These are phyloP conservation scores for Ornithorhynchus anatinus DNA, from an alignment of 2,113 vertebrate species.

Conservation along the genomic window DNA sequence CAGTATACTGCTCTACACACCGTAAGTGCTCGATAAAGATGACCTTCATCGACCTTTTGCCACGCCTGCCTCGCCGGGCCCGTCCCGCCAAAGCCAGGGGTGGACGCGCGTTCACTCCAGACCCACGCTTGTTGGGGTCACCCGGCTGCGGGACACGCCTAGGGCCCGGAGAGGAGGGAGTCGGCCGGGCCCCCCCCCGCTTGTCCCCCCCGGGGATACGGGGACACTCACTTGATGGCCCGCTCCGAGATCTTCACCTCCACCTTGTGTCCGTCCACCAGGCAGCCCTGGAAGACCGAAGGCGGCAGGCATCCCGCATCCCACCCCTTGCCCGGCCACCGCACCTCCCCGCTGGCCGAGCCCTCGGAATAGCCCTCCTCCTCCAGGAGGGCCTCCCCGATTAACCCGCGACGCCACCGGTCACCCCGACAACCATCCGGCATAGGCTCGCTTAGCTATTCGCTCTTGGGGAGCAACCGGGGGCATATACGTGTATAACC, in stretches of 20 bases:
- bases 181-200: too few species aligned
- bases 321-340: fast-evolving
- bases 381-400: fast-evolving
- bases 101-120: too few species aligned
- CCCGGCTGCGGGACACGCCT: too few species aligned
- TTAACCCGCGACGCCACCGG: not conserved
- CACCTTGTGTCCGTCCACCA: slow-evolving; percentile 85
- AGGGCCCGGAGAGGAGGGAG: too few species aligned
- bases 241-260: slow-evolving; percentile 91
- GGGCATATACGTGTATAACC: too few species aligned
- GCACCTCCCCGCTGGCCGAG: not conserved
- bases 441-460: too few species aligned
- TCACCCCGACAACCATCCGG: not conserved
- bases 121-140: too few species aligned
- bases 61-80: not conserved
- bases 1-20: fast-evolving
- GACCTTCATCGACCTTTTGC: not conserved
- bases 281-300: slow-evolving; percentile 75
- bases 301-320: fast-evolving
- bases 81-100: too few species aligned
- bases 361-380: not conserved
- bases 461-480: too few species aligned
- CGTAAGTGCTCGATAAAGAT: fast-evolving
- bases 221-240: slow-evolving; percentile 85
- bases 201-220: too few species aligned